These are phyloP conservation scores for Sepiola atlantica DNA, from an alignment of 2,888 invertebrate genomes.

Conservation along the genomic window DNA sequence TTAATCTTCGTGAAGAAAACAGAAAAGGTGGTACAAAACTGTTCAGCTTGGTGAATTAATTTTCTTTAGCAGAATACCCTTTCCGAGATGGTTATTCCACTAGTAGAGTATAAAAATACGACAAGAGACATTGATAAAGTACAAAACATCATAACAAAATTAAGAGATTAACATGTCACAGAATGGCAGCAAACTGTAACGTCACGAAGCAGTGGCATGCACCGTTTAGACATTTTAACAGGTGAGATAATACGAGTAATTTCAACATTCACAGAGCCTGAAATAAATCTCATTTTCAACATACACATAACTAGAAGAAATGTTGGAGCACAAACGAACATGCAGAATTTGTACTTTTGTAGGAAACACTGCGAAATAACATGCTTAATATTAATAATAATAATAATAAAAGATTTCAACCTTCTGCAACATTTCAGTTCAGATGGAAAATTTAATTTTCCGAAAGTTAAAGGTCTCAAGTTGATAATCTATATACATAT, in stretches of 20 bases:
- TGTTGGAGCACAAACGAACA: neutral
- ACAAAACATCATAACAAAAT: neutral
- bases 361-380: neutral
- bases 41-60: no score
- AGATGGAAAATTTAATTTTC: neutral
- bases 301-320: neutral
- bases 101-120: neutral
- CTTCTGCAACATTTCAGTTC: neutral
- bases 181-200: neutral
- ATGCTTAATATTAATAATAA: neutral
- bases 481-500: no score
- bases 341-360: neutral
- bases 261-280: slow-evolving; percentile 32
- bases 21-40: no score
- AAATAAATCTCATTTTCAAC: neutral
- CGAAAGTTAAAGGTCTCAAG: neutral
- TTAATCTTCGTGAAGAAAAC: no score
- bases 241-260: neutral
- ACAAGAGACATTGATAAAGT: neutral
- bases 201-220: neutral
- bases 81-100: no score
- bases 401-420: neutral
- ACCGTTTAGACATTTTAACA: neutral
- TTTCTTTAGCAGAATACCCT: no score
- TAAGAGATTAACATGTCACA: neutral